Base-by-base conservation (phyloP, 2,888 invertebrate genomes). In the Abscondita cerata region DNA sequence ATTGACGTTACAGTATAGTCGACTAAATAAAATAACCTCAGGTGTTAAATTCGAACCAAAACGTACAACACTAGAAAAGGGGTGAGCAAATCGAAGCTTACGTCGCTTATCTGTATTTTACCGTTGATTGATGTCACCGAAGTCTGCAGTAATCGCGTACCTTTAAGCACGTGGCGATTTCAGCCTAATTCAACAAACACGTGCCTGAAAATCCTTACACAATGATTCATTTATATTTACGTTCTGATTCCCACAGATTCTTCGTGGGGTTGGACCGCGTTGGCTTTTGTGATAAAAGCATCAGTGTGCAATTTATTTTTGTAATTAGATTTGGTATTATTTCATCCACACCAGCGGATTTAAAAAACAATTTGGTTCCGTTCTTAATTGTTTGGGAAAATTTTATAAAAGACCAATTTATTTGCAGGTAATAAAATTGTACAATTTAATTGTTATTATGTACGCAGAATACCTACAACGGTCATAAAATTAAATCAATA, bases 91-190 rank as follows among this genome's bases (percentile, higher is more conserved):
- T 72, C 71, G 70, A 64, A 64, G 66, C 72, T 70, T 67, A 70
- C 71, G 70, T 74, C 74, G 74, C 75, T 77, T 76, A 78, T 76
- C 76, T 75, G 68, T 73, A 73, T 75, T 75, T 75, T 73, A 75
- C 76, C 76, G 75, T 75, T 77, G 77, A 77, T 76, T 73, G 78
- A 76, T 77, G 78, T 77, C 78, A 75, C 73, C 68, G 73, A 68
- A 72, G 71, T 72, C 69, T 67, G 70, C 72, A 70, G 75, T 78
- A 76, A 78, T 78, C 78, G 76, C 72, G 71, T 78, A 78, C 78
- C 78, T 78, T 76, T 61, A 62, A 64, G 72, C 78, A 77, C 78
- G 78, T 77, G 78, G 65, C 77, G 68, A 69, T 65, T 67, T 66
- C 69, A 71, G 68, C 70, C 73, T 73, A 71, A 75, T 76, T 76